Conservation (phyloP, 2,888 invertebrate genomes). For the Hydriomena furcata region DNA sequence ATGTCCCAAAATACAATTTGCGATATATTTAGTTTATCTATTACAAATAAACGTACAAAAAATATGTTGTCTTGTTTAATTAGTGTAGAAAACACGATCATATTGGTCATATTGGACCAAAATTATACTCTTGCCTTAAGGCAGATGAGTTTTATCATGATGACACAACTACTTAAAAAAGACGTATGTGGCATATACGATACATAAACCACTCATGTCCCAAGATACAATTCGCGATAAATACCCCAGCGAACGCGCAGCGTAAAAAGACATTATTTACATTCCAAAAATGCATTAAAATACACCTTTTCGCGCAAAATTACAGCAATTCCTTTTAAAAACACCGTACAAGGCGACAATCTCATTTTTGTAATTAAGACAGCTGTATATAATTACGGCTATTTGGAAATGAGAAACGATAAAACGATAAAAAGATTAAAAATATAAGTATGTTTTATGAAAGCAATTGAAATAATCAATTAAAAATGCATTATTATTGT, state of each 20-base stretch:
- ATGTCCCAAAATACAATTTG: slow-evolving; percentile 22
- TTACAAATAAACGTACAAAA: too few relatives aligned
- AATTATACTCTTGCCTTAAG: too few relatives aligned
- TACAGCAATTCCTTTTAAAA: slow-evolving; percentile 18
- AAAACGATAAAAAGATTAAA: neutral
- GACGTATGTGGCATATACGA: slow-evolving; percentile 16
- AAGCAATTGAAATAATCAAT: slow-evolving; percentile 37
- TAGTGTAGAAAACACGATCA: too few relatives aligned
- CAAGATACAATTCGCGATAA: slow-evolving; percentile 31
- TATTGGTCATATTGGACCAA: too few relatives aligned
- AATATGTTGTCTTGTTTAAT: too few relatives aligned
- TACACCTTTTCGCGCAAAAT: slow-evolving; percentile 49
- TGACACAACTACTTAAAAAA: slow-evolving; percentile 7
- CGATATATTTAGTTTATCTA: too few relatives aligned
- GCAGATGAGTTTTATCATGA: slow-evolving; percentile 1
- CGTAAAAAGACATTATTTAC: slow-evolving; percentile 31
- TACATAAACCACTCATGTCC: slow-evolving; percentile 30
- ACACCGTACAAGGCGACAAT: slow-evolving; percentile 24
- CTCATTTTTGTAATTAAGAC: slow-evolving; percentile 37
- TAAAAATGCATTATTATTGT: slow-evolving; percentile 56
- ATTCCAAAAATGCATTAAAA: slow-evolving; percentile 48
- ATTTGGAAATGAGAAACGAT: slow-evolving; percentile 4
- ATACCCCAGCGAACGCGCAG: slow-evolving; percentile 38
- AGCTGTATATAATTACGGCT: slow-evolving; percentile 20
- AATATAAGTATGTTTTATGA: slow-evolving; percentile 9